A percentile compares a stretch with the other conserved stretches of the same genome.
These are phyloP conservation scores for Crematogaster levior DNA, from an alignment of 2,888 invertebrate genomes.

Conservation along the genomic window DNA sequence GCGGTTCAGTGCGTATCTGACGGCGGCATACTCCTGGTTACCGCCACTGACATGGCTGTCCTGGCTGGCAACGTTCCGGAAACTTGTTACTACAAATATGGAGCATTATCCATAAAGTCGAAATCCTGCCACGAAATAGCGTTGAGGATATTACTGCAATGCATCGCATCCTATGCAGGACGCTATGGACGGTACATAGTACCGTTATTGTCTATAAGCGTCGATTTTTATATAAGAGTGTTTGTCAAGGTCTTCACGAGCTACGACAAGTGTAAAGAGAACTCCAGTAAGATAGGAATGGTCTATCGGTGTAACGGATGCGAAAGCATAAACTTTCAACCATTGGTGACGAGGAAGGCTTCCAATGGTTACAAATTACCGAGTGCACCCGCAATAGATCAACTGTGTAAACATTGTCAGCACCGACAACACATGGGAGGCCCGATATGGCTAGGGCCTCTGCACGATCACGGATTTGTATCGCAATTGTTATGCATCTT, in stretches of 20 bases:
- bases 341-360: slow-evolving; percentile 89
- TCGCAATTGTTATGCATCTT: slow-evolving; percentile 87
- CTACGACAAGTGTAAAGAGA: slow-evolving; percentile 94
- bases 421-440: slow-evolving; percentile 94
- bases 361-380: slow-evolving; percentile 89
- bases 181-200: slow-evolving; percentile 96
- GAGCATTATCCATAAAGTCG: slow-evolving; percentile 93
- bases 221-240: slow-evolving; percentile 98
- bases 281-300: slow-evolving; percentile 94
- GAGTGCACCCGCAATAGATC: slow-evolving; percentile 89
- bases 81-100: slow-evolving; percentile 97
- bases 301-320: slow-evolving; percentile 97
- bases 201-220: slow-evolving; percentile 96
- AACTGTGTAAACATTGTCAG: slow-evolving; percentile 91
- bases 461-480: slow-evolving; percentile 94
- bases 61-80: slow-evolving; percentile 98
- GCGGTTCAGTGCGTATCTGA: slow-evolving; percentile 93
- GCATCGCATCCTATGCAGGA: slow-evolving; percentile 96
- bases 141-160: slow-evolving; percentile 95
- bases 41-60: slow-evolving; percentile 99
- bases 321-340: slow-evolving; percentile 92
- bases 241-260: slow-evolving; percentile 95
- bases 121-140: slow-evolving; percentile 98
- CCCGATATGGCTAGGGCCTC: slow-evolving; percentile 96
- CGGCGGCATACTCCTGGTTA: slow-evolving; percentile 96